Evolutionary conservation across 1,140 invertebrate genomes (phyloP), one percentile per base, ranked within the genome.

Genomic region (Wiebesia pumilae): DNA sequence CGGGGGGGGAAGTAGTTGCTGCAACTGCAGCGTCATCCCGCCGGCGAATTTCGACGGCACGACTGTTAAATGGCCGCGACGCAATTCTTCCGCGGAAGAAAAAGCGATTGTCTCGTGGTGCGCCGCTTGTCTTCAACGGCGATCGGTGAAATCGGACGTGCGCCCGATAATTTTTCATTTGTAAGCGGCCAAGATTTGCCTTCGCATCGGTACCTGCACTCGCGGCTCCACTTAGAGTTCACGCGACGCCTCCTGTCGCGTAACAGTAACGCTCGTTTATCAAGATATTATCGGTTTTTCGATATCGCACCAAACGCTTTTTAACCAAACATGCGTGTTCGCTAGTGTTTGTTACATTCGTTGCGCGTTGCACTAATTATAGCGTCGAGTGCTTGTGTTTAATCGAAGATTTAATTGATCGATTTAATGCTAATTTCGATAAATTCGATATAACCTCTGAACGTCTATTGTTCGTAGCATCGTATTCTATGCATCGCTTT

Each of bases 121-220:
- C 24, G 54, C 69, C 27, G 65, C 40, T 80, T 71, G 78, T 85
- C 83, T 62, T 78, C 51, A 67, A 84, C 30, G 83, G 58, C 62
- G 40, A 69, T 78, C 54, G 21, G 75, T 43, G 77, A 85, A 85
- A 79, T 85, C 77, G 83, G 21, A 77, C 67, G 30, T 14, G 30
- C 51, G 69, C n/a, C 40, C n/a, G 73, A 33, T 78, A 54, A 85
- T 79, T 78, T 85, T 85, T 85, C 83, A 71, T 71, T 79, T 54
- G 62, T 47, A 69, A 47, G 35, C 75, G 77, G 40, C 58, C 30
- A n/a, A 54, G 51, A 54, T 69, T 75, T 79, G 14, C 51, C 33
- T 83, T n/a, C 43, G n/a, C 33, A 65, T 3, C 24, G 58, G 30
- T 21, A 47, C 19, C 12, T 78, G 69, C 69, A 73, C 33, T 78